A percentile compares a stretch with the other conserved stretches of the same genome.
phyloP scores from a whole-genome alignment of 2,888 invertebrate genomes.

The Lycia hirtaria region DNA sequence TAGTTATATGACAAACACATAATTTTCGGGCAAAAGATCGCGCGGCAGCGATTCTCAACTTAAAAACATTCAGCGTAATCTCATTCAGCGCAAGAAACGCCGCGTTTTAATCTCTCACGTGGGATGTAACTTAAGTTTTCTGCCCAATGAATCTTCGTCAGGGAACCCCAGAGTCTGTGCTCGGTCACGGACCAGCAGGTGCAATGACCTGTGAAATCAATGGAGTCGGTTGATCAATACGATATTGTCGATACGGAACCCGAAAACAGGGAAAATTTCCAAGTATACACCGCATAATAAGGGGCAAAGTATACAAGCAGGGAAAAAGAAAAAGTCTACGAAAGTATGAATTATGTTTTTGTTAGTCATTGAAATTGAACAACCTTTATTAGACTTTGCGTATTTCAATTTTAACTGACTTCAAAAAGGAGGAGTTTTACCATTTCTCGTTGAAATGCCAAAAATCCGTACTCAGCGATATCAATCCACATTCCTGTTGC shows the following conservation, averaged over 20 bases:
- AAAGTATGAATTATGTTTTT: too few species aligned
- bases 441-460: too few species aligned
- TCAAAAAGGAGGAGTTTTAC: too few species aligned
- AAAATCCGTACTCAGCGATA: too few species aligned
- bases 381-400: too few species aligned
- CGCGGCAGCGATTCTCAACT: too few species aligned
- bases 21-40: too few species aligned
- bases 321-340: not conserved
- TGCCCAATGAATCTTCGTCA: constrained; percentile 4
- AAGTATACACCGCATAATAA: not conserved
- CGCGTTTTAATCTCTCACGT: not conserved
- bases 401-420: too few species aligned
- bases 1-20: too few species aligned
- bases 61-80: too few species aligned
- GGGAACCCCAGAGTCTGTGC: constrained; percentile 6
- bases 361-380: too few species aligned
- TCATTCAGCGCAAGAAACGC: not conserved
- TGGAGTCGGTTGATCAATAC: constrained; percentile 28
- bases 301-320: not conserved
- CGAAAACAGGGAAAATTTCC: constrained; percentile 1
- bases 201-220: constrained; percentile 33
- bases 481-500: too few species aligned
- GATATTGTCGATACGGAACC: not conserved
- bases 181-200: constrained; percentile 15
- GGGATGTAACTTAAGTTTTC: not conserved